Base-by-base conservation (phyloP, 92 coral and sea anemone genomes). In the Virgularia gustaviana region DNA sequence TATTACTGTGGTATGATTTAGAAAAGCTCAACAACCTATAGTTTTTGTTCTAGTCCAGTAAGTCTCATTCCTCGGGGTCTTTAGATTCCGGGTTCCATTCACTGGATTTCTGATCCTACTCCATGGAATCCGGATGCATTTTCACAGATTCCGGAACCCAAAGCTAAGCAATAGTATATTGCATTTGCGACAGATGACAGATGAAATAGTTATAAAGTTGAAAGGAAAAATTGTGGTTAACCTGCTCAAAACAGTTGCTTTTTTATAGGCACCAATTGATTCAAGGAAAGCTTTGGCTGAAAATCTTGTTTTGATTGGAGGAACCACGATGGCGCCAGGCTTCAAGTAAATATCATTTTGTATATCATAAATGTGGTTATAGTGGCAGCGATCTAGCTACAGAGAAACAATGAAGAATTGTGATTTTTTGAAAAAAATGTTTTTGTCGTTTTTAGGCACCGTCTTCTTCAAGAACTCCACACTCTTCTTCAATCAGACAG, bases 311-410 rank as follows among this genome's bases (percentile, higher is more conserved):
- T 49, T 92, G 6, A 86, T 89, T 75, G 98, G 98, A 6, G 98
- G 98, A 75, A 92, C 96, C 6, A 78, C 85, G 1, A 84, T 89
- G 94, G 86, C 98, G 15, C 98, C 96, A 71, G 98, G 98, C 9
- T 92, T 92, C 85, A 92, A 87, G 98, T 92, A 61, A 89, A 91
- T 79, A 4, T n/a, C n/a, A n/a, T n/a, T n/a, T n/a, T n/a, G n/a
- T 43, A 43, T 11, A 43, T 43, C n/a, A 43, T 11, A 11, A 11
- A 43, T 10, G 11, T 43, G 11, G 11, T 43, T 10, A 43, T 10
- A 10, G 11, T 43, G 49, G 11, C 49, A 43, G 11, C 12, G 11
- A 10, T 43, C 49, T 43, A 10, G 11, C n/a, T 43, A 11, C 49
- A 11, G 49, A 10, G 49, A 11, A 22, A 37, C 12, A n/a, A 57